A percentile compares a stretch with the other conserved stretches of the same genome.
These are phyloP conservation scores for Xestobium rufovillosum DNA, from an alignment of 2,888 invertebrate genomes.

Conservation along the genomic window DNA sequence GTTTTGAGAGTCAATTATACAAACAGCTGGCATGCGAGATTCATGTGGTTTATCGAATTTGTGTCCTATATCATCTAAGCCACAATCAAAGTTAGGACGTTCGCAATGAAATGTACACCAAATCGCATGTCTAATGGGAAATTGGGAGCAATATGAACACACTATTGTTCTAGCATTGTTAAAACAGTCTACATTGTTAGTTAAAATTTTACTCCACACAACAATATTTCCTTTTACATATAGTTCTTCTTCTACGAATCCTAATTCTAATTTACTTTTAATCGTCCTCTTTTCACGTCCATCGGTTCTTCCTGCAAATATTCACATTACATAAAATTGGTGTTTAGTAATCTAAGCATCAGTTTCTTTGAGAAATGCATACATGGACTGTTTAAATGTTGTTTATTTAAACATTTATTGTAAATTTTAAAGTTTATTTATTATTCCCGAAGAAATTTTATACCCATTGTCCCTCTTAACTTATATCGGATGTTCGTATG, in stretches of 20 bases:
- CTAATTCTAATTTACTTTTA: slow-evolving; percentile 38
- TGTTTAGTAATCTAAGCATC: no score
- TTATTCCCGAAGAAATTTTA: no score
- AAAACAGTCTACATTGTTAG: slow-evolving; percentile 45
- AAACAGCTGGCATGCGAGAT: slow-evolving; percentile 57
- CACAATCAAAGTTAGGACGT: slow-evolving; percentile 47
- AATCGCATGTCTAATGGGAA: slow-evolving; percentile 72
- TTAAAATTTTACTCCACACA: slow-evolving; percentile 65
- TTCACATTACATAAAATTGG: no score
- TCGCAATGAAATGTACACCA: slow-evolving; percentile 62
- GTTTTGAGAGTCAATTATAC: slow-evolving; percentile 67
- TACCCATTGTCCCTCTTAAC: no score
- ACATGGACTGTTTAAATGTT: no score
- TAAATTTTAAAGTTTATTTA: no score
- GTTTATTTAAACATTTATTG: no score
- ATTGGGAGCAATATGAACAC: slow-evolving; percentile 72
- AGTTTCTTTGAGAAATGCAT: no score
- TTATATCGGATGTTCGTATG: no score
- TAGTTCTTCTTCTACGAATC: slow-evolving; percentile 72
- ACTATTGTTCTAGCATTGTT: slow-evolving; percentile 52
- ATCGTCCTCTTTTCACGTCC: no score
- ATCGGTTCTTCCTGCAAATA: no score
- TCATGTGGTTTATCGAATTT: slow-evolving; percentile 47
- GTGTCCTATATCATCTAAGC: slow-evolving; percentile 34
- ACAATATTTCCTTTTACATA: slow-evolving; percentile 80